These are phyloP conservation scores for Drosophila mayri DNA, from an alignment of 1,140 invertebrate species.

Conservation along the genomic window DNA sequence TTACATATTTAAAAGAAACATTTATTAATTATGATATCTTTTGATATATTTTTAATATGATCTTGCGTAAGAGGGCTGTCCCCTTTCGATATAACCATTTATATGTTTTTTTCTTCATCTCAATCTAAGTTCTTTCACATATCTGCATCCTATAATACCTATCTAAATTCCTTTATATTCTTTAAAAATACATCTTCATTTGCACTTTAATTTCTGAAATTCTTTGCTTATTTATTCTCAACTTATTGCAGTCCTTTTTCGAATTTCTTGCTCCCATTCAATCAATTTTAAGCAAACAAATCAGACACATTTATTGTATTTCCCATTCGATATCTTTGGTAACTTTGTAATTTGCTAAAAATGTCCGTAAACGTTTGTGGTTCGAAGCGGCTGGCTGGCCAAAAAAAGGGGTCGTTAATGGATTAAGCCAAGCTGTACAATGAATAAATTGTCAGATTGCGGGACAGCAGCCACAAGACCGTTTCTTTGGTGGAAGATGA, in stretches of 20 bases:
- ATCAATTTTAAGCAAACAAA: slow-evolving; percentile 36
- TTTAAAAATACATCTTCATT: neutral
- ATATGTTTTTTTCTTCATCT: too few relatives aligned
- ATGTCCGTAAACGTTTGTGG: slow-evolving; percentile 31
- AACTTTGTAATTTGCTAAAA: slow-evolving; percentile 42
- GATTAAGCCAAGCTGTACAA: slow-evolving; percentile 70
- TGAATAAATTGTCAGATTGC: slow-evolving; percentile 75
- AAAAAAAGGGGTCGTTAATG: slow-evolving; percentile 63
- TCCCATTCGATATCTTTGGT: neutral
- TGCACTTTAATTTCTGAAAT: neutral
- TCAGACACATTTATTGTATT: slow-evolving; percentile 14
- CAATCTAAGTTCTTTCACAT: too few relatives aligned
- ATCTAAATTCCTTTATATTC: too few relatives aligned
- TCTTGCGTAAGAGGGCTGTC: too few relatives aligned
- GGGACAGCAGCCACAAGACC: slow-evolving; percentile 30
- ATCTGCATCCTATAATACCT: too few relatives aligned
- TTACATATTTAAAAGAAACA: too few relatives aligned
- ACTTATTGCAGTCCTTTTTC: neutral
- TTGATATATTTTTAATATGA: too few relatives aligned
- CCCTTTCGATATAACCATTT: too few relatives aligned
- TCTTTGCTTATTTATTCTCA: neutral
- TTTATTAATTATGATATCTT: too few relatives aligned
- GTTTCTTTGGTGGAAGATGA: slow-evolving; percentile 21
- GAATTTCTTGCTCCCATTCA: slow-evolving; percentile 8
- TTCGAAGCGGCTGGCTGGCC: neutral